Percentiles rank a stretch among this genome's conserved stretches.
phyloP scores from a whole-genome alignment of 2,113 vertebrate genomes.

The Rhombomys opimus region DNA sequence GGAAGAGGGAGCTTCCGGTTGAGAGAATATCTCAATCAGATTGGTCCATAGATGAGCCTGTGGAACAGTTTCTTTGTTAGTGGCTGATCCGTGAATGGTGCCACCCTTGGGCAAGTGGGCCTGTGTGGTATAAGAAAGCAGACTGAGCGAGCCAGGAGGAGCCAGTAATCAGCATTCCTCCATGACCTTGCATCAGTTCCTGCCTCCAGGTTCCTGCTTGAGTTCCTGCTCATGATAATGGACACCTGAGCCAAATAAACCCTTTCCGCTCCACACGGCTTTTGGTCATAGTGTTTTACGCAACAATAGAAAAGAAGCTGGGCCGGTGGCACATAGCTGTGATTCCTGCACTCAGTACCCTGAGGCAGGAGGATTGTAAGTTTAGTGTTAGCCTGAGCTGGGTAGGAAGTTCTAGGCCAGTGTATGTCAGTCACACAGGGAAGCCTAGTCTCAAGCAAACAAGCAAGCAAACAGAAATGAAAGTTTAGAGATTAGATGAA shows the following conservation, averaged over 20 bases:
- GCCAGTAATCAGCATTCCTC: background rate
- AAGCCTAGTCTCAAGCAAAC: background rate
- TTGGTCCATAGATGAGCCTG: background rate
- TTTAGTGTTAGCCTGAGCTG: background rate
- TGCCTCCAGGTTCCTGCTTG: background rate
- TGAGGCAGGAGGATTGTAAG: background rate
- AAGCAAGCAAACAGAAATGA: background rate
- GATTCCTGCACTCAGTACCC: background rate
- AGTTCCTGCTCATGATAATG: background rate
- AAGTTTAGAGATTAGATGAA: background rate
- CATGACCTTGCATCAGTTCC: background rate
- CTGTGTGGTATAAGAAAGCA: background rate
- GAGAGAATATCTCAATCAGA: background rate
- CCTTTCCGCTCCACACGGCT: background rate
- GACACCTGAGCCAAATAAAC: background rate
- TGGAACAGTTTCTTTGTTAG: background rate
- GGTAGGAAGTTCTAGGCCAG: background rate
- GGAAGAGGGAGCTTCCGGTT: background rate
- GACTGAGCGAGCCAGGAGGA: background rate
- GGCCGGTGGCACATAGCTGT: background rate
- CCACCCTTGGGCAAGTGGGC: background rate
- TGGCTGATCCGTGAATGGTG: background rate
- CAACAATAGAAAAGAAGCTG: background rate
- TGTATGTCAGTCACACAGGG: background rate
- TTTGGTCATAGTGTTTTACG: background rate